These are phyloP conservation scores for Protonemura montana DNA, from an alignment of 2,888 invertebrate genomes.

Conservation along the genomic window DNA sequence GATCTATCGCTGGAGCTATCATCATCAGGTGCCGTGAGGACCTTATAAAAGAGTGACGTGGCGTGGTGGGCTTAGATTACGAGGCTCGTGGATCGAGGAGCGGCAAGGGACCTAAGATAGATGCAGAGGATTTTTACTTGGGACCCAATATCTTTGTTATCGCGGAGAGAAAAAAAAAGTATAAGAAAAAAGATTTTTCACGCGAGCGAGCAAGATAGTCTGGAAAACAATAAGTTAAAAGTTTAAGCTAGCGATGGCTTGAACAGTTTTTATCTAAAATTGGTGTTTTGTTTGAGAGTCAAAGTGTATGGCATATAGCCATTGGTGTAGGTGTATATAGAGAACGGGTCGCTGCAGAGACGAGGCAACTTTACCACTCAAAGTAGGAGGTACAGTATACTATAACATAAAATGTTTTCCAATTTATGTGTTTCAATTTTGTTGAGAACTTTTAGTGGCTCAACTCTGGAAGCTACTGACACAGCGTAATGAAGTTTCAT, in stretches of 20 bases:
- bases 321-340: neutral
- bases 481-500: constrained; percentile 12
- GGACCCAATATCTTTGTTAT: neutral
- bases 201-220: neutral
- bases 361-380: neutral
- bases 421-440: constrained; percentile 12
- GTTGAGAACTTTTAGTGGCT: constrained; percentile 12
- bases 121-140: neutral
- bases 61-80: neutral
- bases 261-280: constrained; percentile 12
- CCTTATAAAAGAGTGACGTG: constrained; percentile 3
- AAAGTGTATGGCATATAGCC: constrained; percentile 5
- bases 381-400: neutral
- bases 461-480: constrained; percentile 5
- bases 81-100: neutral
- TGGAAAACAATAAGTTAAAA: neutral
- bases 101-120: neutral
- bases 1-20: neutral
- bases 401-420: neutral
- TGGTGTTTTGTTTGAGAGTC: neutral
- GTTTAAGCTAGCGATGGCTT: neutral
- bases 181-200: neutral
- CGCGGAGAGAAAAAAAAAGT: neutral
- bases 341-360: neutral
- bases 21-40: neutral